Conservation (phyloP, 2,113 vertebrate genomes). For the Rissa tridactyla region DNA sequence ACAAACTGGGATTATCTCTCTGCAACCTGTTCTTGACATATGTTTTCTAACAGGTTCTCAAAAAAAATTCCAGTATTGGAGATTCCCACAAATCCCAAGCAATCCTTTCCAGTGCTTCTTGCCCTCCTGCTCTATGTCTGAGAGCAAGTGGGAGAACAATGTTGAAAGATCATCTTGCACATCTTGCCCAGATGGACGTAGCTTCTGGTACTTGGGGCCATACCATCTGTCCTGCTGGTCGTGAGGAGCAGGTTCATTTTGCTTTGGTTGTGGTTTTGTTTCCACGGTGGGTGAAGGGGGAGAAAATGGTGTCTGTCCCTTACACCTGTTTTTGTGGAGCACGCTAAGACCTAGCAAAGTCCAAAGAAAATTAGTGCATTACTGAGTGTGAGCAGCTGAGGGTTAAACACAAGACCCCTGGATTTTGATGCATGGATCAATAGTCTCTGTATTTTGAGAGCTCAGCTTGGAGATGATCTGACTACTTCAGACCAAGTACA, state of each 20-base stretch:
- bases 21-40: conserved; percentile 10
- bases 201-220: background rate
- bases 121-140: background rate
- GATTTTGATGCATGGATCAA: background rate
- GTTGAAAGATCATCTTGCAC: background rate
- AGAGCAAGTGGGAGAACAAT: background rate
- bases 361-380: background rate
- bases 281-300: background rate
- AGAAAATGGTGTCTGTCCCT: background rate
- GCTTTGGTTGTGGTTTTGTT: background rate
- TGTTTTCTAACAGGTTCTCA: background rate
- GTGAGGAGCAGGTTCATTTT: background rate
- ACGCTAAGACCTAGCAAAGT: background rate
- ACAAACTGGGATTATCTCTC: conserved; percentile 1
- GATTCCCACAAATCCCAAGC: background rate
- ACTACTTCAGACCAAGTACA: background rate
- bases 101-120: background rate
- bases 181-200: background rate
- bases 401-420: background rate
- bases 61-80: background rate
- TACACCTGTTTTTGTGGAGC: background rate
- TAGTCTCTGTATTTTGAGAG: background rate
- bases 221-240: background rate
- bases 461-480: background rate
- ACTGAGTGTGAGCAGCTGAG: background rate